Conservation (phyloP, 2,888 invertebrate genomes). For the Osmoderma eremita region DNA sequence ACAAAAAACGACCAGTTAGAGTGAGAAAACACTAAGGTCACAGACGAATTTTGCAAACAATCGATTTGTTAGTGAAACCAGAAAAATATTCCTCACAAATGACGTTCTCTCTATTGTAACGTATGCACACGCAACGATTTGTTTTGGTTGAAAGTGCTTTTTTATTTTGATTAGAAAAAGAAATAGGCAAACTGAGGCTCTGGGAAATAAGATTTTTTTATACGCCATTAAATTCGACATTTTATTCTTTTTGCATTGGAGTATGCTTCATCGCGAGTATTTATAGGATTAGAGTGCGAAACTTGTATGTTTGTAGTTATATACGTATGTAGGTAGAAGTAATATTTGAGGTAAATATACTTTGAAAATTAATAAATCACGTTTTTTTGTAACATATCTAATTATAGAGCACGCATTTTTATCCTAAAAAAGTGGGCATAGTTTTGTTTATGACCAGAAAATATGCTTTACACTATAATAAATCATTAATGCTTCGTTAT, state of each 20-base stretch:
- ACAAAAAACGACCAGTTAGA: background rate
- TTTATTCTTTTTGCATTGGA: no score
- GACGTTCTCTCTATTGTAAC: no score
- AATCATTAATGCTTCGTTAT: background rate
- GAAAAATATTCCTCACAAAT: no score
- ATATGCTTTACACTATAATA: background rate
- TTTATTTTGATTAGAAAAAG: no score
- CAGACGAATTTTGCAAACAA: conserved; percentile 6
- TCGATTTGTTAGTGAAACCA: background rate
- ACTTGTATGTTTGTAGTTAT: conserved; percentile 9
- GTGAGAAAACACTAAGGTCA: background rate
- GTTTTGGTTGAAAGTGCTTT: no score
- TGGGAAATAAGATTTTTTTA: no score
- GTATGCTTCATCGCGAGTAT: background rate
- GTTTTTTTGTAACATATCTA: background rate
- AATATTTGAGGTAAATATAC: background rate
- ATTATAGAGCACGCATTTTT: background rate
- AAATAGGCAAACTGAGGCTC: no score
- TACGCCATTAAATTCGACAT: no score
- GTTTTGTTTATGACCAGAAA: background rate
- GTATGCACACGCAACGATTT: no score
- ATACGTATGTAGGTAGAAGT: background rate
- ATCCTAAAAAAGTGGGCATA: background rate
- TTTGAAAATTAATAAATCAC: background rate
- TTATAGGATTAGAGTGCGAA: conserved; percentile 24